Evolutionary conservation across 2,797 vertebrate genomes (phyloP).

Genomic region (Microtus obscurus): DNA sequence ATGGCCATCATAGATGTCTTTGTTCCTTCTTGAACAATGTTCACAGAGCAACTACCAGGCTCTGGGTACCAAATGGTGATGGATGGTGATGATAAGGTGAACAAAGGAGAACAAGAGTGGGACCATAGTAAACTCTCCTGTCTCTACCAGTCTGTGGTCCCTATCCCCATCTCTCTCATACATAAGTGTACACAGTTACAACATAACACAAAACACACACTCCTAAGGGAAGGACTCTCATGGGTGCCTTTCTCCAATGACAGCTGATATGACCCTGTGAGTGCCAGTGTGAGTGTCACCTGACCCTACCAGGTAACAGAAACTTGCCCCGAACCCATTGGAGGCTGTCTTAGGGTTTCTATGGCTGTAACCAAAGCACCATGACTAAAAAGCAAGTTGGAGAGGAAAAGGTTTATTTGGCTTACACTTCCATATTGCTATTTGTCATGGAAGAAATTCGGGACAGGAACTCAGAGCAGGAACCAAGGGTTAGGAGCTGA

Average conservation of each 20-base stretch:
- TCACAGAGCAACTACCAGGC: accelerated
- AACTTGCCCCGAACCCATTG: accelerated
- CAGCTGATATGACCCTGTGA: background rate
- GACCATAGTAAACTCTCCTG: no score
- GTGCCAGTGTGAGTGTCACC: background rate
- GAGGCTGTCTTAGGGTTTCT: background rate
- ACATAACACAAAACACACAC: background rate
- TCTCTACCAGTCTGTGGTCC: background rate
- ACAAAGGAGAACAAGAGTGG: background rate
- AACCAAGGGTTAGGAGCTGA: background rate
- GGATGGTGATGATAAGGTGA: accelerated
- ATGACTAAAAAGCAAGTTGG: background rate
- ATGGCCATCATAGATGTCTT: accelerated
- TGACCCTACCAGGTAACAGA: accelerated
- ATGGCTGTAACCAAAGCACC: background rate
- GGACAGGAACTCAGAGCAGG: background rate
- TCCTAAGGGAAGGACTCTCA: background rate
- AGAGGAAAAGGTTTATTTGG: background rate
- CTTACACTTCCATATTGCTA: background rate
- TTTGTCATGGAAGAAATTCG: background rate
- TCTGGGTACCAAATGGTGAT: accelerated
- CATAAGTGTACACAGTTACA: no score
- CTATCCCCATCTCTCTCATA: background rate
- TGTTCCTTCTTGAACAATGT: background rate
- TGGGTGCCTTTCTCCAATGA: background rate